Base-by-base conservation (phyloP, 2,888 invertebrate genomes). In the Drosophila glabriapex region DNA sequence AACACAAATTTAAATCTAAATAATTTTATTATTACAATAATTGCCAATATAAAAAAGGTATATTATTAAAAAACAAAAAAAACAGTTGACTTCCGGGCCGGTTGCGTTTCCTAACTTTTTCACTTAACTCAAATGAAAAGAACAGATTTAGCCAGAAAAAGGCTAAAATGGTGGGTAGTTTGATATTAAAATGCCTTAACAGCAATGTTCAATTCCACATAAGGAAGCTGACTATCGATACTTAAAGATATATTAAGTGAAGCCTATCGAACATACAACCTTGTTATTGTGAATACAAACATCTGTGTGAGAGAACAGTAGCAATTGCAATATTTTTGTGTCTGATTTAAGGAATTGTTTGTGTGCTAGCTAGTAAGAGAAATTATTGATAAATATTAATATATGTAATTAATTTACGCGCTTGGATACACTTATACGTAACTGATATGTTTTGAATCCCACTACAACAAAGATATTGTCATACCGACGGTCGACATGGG, bases 401-500 rank as follows among this genome's bases (percentile, higher is more conserved):
- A 19, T 5, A 33, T 53, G 6, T 16, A 19, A 55, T 46, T 46
- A 25, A 46, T 16, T 46, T 46, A 25, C 16, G 22, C 9, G 22
- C 22, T 46, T 46, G 46, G 7, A 2, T 28, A 39, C 7, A 33
- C 31, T 22, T 31, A 33, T 46, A 14, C 37, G 3, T 46, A 52
- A 50, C 37, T 19, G 12, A 59, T 41, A n/a, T 29, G 7, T 41
- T 35, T 35, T 35, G 4, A 43, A n/a, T 50, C 22, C 22, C 29
- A 16, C 22, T n/a, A 22, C 29, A 54, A 46, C 43, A 53, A 31
- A 53, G 37, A 41, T 61, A 61, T 70, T 61, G 29, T 9, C 54
- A 43, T 52, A 64, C 35, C 41, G 37, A 50, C 66, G 31, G 35
- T 62, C 37, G 66, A 50, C 53, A 97, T 97, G 97, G 97, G 97